Percentiles rank a stretch among this genome's conserved stretches.
phyloP scores from a whole-genome alignment of 2,888 invertebrate genomes.

The Dolomedes plantarius region DNA sequence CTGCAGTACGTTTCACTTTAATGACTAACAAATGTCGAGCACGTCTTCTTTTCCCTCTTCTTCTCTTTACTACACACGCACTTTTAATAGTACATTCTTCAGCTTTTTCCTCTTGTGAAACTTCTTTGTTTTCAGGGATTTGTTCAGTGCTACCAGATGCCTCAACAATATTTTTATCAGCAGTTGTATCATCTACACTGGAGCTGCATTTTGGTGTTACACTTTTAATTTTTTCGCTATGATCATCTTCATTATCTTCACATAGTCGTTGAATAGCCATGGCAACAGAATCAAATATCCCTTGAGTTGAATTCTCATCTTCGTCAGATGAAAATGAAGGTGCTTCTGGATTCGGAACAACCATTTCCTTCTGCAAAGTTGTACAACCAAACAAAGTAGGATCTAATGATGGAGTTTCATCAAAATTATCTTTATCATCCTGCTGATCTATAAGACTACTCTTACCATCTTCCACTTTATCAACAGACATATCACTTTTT shows the following conservation, averaged over 20 bases:
- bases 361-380: conserved; percentile 68
- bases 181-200: conserved; percentile 9
- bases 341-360: conserved; percentile 72
- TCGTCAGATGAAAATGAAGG: conserved; percentile 72
- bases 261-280: conserved; percentile 71
- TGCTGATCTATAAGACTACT: conserved; percentile 30
- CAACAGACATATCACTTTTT: neutral
- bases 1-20: conserved; percentile 53
- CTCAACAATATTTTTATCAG: conserved; percentile 6
- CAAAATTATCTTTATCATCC: conserved; percentile 65
- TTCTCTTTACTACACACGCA: conserved; percentile 41
- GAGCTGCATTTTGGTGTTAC: conserved; percentile 13
- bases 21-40: conserved; percentile 60
- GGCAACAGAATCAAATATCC: conserved; percentile 68
- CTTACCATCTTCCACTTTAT: conserved; percentile 40
- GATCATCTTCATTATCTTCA: conserved; percentile 67
- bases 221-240: conserved; percentile 44
- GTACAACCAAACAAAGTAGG: conserved; percentile 61
- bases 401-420: conserved; percentile 67
- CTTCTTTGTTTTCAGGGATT: conserved; percentile 3
- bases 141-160: conserved; percentile 2
- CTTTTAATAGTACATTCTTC: conserved; percentile 54
- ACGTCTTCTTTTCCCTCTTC: conserved; percentile 44
- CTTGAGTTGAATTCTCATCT: conserved; percentile 68
- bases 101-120: neutral